These are phyloP conservation scores for Aradus depressus DNA, from an alignment of 2,888 invertebrate species.

Conservation along the genomic window DNA sequence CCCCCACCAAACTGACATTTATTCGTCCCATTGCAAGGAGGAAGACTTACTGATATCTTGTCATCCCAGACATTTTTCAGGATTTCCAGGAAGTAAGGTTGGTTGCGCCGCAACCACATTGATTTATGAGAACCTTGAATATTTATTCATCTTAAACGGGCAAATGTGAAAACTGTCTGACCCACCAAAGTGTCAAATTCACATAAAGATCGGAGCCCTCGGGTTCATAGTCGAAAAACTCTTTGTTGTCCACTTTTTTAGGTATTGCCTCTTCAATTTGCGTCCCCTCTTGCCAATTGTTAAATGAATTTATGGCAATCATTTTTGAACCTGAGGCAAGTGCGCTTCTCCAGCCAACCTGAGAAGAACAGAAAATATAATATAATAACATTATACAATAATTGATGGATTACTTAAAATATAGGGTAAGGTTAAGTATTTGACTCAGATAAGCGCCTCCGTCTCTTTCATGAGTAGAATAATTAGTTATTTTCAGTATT, in stretches of 20 bases:
- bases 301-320: conserved; percentile 57
- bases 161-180: conserved; percentile 34
- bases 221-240: conserved; percentile 49
- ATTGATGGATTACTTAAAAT: not conserved
- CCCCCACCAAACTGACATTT: too few relatives aligned
- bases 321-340: conserved; percentile 44
- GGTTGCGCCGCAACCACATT: too few relatives aligned
- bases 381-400: not conserved
- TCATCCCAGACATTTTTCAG: too few relatives aligned
- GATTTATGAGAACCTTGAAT: too few relatives aligned
- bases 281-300: conserved; percentile 65
- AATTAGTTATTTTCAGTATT: too few relatives aligned
- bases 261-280: conserved; percentile 56
- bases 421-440: not conserved
- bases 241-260: conserved; percentile 37
- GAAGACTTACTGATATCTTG: too few relatives aligned
- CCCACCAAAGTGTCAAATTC: conserved; percentile 50
- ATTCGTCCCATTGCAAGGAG: too few relatives aligned
- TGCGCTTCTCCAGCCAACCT: conserved; percentile 47
- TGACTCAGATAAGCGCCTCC: not conserved
- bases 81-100: too few relatives aligned
- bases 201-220: conserved; percentile 50
- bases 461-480: too few relatives aligned
- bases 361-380: not conserved
- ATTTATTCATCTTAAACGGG: conserved; percentile 3